These are phyloP conservation scores for Xylota sylvarum DNA, from an alignment of 2,888 invertebrate species.

Conservation along the genomic window DNA sequence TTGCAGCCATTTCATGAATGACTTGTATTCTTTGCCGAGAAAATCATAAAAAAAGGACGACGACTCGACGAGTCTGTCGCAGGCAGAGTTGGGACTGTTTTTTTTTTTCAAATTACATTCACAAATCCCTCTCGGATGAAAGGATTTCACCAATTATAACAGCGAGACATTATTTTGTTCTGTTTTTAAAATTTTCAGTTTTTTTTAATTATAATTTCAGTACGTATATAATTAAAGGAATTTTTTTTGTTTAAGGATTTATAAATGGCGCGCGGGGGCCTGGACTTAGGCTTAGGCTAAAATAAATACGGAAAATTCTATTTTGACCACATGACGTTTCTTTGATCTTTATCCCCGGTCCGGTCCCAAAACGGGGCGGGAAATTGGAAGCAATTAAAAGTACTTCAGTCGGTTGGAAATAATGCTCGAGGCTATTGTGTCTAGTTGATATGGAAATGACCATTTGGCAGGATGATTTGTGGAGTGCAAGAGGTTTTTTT, in stretches of 20 bases:
- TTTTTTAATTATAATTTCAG: conserved; percentile 40
- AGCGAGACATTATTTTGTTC: conserved; percentile 4
- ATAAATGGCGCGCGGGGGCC: background rate
- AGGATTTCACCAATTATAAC: conserved; percentile 31
- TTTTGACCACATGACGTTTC: conserved; percentile 39
- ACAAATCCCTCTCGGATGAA: conserved; percentile 40
- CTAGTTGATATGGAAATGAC: conserved; percentile 37
- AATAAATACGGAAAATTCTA: conserved; percentile 40
- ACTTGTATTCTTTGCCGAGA: background rate
- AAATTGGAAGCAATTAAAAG: conserved; percentile 62
- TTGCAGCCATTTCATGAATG: conserved; percentile 19
- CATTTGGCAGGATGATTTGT: conserved; percentile 35
- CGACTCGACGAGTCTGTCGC: background rate
- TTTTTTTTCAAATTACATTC: conserved; percentile 5
- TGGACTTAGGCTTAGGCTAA: conserved; percentile 24
- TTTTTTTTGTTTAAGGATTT: conserved; percentile 29
- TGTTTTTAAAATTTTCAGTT: background rate
- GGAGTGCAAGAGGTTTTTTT: background rate
- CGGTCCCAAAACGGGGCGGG: conserved; percentile 1
- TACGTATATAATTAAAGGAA: conserved; percentile 45
- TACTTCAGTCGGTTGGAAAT: conserved; percentile 40
- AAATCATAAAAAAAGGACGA: conserved; percentile 1
- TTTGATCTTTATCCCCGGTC: conserved; percentile 46
- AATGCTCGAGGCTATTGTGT: conserved; percentile 33
- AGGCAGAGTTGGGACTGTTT: background rate